phyloP scores from a whole-genome alignment of 2,888 invertebrate species.

The Bedellia somnulentella region DNA sequence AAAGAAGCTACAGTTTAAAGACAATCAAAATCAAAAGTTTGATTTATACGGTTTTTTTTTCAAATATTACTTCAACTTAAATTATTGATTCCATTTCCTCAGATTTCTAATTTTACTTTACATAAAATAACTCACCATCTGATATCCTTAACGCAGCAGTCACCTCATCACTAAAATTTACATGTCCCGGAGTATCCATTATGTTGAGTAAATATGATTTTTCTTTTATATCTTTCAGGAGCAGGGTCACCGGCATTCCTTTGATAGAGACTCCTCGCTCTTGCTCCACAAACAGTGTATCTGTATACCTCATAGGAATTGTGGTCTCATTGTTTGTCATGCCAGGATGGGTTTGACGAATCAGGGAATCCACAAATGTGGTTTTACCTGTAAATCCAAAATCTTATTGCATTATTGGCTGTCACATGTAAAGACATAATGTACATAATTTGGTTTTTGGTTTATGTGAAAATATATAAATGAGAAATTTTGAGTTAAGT shows the following conservation, averaged over 20 bases:
- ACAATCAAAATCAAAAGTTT: too few relatives aligned
- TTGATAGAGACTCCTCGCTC: conserved; percentile 97
- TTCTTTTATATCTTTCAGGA: conserved; percentile 90
- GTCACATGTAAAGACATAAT: too few relatives aligned
- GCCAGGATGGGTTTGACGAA: conserved; percentile 96
- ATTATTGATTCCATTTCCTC: too few relatives aligned
- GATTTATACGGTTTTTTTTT: too few relatives aligned
- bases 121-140: conserved; percentile 48
- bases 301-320: conserved; percentile 87
- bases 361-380: conserved; percentile 94
- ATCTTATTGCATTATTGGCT: too few relatives aligned
- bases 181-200: conserved; percentile 97
- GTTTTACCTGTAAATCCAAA: conserved; percentile 69
- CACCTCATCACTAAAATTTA: conserved; percentile 98
- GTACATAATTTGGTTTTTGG: too few relatives aligned
- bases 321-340: conserved; percentile 74
- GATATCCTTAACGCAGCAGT: conserved; percentile 93
- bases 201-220: conserved; percentile 97
- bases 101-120: too few relatives aligned
- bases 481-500: too few relatives aligned
- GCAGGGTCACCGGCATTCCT: conserved; percentile 90
- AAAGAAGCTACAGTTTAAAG: too few relatives aligned
- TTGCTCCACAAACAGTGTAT: conserved; percentile 95
- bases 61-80: too few relatives aligned
- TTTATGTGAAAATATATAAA: too few relatives aligned